Evolutionary conservation across 2,113 vertebrate genomes (phyloP).

Genomic region (Xiphorhynchus elegans): DNA sequence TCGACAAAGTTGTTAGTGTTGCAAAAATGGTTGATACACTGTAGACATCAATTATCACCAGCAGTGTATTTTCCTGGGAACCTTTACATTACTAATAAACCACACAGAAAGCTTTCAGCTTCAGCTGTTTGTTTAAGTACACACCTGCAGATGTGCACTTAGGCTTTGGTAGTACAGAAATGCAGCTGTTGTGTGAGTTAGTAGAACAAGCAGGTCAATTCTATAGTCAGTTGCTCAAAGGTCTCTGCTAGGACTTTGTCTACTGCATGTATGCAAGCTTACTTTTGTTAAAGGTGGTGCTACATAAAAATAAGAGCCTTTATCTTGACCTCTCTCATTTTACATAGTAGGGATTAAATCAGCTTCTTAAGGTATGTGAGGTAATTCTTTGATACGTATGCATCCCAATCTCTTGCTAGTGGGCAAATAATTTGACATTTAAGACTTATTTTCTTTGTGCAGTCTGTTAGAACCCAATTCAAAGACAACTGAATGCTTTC

Average conservation of each 20-base stretch:
- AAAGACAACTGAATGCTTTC: not conserved
- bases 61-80: not conserved
- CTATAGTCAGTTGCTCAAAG: not conserved
- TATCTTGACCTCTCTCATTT: not conserved
- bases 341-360: not conserved
- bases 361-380: not conserved
- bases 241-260: not conserved
- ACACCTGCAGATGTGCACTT: not conserved
- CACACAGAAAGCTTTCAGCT: not conserved
- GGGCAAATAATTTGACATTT: not conserved
- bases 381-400: not conserved
- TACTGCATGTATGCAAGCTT: not conserved
- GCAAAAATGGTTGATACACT: not conserved
- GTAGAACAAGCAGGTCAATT: not conserved
- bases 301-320: not conserved
- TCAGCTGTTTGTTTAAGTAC: not conserved
- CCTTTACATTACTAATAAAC: not conserved
- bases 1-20: not conserved
- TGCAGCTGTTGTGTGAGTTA: not conserved
- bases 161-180: not conserved
- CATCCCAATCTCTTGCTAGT: not conserved
- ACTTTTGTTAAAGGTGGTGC: not conserved
- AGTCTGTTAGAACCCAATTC: not conserved
- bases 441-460: not conserved
- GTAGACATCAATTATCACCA: not conserved